Conservation (phyloP, 2,888 invertebrate genomes). For the Drosophila prolongata region DNA sequence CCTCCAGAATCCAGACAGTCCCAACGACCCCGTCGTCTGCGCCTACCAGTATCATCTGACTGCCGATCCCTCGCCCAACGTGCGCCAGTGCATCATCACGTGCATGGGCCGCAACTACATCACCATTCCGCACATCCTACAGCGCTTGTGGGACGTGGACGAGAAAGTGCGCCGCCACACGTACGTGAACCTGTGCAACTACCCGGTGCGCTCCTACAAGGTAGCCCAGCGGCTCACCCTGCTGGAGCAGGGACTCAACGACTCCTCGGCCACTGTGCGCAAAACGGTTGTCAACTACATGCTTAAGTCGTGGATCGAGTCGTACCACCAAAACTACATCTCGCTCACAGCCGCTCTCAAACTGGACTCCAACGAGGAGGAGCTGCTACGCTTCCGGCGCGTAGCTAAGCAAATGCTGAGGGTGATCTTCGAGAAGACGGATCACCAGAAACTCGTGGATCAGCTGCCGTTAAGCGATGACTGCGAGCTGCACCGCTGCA, state of each 20-base stretch:
- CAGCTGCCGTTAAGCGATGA: slow-evolving; percentile 83
- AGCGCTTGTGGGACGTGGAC: slow-evolving; percentile 91
- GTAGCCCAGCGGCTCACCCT: slow-evolving; percentile 88
- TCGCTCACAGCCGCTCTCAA: slow-evolving; percentile 90
- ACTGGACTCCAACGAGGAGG: slow-evolving; percentile 88
- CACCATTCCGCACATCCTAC: slow-evolving; percentile 89
- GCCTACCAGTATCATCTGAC: slow-evolving; percentile 89
- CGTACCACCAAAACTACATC: slow-evolving; percentile 89
- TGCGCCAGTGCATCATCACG: slow-evolving; percentile 89
- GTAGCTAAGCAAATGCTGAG: slow-evolving; percentile 86
- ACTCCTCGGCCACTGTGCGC: slow-evolving; percentile 86
- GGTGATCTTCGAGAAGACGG: slow-evolving; percentile 86
- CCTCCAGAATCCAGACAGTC: slow-evolving; percentile 91
- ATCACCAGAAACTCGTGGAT: slow-evolving; percentile 82
- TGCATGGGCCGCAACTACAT: slow-evolving; percentile 90
- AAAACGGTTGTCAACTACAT: slow-evolving; percentile 85
- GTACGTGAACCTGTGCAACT: slow-evolving; percentile 85
- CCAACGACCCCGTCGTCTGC: slow-evolving; percentile 90
- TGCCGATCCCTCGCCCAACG: slow-evolving; percentile 91
- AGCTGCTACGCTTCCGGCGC: slow-evolving; percentile 87
- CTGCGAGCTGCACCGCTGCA: slow-evolving; percentile 84
- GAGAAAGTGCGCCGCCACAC: slow-evolving; percentile 88
- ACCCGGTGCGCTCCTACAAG: slow-evolving; percentile 85
- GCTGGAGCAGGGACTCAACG: slow-evolving; percentile 87
- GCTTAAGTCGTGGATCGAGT: slow-evolving; percentile 91